Conservation (phyloP, 2,888 invertebrate genomes). For the Rotaria sp. region DNA sequence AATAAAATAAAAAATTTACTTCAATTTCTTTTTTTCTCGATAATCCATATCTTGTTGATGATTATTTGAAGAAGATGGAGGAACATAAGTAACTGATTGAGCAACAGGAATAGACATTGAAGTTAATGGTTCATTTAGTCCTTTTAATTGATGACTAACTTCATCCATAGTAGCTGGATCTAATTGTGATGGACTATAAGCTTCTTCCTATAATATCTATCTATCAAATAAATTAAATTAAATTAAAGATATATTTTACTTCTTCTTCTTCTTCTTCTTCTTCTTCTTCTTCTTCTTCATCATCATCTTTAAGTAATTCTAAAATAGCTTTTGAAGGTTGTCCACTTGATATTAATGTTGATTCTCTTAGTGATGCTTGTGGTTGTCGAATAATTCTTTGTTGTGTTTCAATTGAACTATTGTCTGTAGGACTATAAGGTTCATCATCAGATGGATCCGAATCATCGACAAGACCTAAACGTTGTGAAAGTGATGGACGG, state of each 20-base stretch:
- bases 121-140: too few relatives aligned
- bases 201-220: not conserved
- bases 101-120: not conserved
- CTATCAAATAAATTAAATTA: too few relatives aligned
- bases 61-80: not conserved
- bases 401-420: not conserved
- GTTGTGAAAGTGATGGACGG: not conserved
- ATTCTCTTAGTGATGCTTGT: not conserved
- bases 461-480: not conserved
- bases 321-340: not conserved
- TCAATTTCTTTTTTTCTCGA: not conserved
- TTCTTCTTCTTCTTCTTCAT: not conserved
- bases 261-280: not conserved
- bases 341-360: not conserved
- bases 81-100: not conserved
- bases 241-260: too few relatives aligned
- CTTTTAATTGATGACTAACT: slow-evolving; percentile 12
- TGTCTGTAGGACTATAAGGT: not conserved
- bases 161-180: not conserved
- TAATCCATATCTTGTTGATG: not conserved
- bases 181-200: slow-evolving; percentile 16
- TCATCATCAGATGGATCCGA: not conserved
- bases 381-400: slow-evolving; percentile 5
- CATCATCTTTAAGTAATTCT: not conserved
- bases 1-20: not conserved